Base-by-base conservation (phyloP, 1,140 invertebrate species). In the Drosophila seguyi region DNA sequence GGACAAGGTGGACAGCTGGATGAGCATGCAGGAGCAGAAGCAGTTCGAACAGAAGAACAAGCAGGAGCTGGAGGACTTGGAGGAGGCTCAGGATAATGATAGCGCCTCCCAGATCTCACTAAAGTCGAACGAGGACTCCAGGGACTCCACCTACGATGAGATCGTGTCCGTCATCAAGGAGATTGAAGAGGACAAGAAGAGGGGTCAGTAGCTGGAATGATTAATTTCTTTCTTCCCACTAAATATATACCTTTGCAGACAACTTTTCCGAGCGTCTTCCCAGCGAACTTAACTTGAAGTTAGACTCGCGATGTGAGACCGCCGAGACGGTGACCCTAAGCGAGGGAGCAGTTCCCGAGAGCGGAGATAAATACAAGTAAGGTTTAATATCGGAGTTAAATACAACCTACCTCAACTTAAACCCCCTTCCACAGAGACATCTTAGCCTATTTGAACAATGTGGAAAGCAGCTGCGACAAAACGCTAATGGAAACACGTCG, bases 121-220 rank as follows among this genome's bases (percentile, higher is more conserved):
- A 0, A 91, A 92, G 44, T 92, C 86, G 3, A 92, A 92, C 22
- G 81, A 91, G 10, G 81, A 90, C 27, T 92, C 91, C 0, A 74
- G 90, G 29, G 86, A 85, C 22, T 93, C 92, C 0, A 93, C 91
- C 1, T 93, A 93, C 55, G 83, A 93, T 34, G 92, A 93, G 41
- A 93, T 93, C 16, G 92, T 91, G 3, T 92, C 90, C 0, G 88
- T 93, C 0, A 93, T 93, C n/a, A 93, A 93, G 39, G 92, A 93
- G 48, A 93, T 93, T 13, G 92, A 93, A 53, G 90, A 92, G 60
- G 91, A 92, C 39, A 92, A 92, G 25, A 92, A 92, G 42, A 77
- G 79, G 69, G 91, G 91, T 92, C 6, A 31, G 31, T n/a, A n/a
- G 3, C 2, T 6, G 5, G 2, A 4, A 6, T 3, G 16, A 20